These are phyloP conservation scores for Steatornis caripensis DNA, from an alignment of 2,113 vertebrate species.

Conservation along the genomic window DNA sequence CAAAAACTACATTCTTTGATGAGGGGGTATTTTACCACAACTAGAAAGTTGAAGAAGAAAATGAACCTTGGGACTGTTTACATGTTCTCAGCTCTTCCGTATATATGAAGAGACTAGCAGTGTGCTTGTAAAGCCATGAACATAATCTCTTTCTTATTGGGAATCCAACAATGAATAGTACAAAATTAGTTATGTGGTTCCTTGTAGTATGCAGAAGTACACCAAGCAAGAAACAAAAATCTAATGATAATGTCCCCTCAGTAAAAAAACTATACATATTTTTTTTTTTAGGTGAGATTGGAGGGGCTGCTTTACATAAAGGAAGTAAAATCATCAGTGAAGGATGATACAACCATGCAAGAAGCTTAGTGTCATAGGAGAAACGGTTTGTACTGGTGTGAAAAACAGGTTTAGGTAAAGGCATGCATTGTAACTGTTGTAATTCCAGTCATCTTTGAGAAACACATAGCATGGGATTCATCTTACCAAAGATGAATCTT, in stretches of 20 bases:
- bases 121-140: accelerated
- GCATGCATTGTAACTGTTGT: not conserved
- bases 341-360: not conserved
- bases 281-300: not conserved
- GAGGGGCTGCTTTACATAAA: not conserved
- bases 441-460: not conserved
- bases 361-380: not conserved
- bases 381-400: not conserved
- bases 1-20: not conserved
- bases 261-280: not conserved
- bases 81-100: not conserved
- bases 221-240: not conserved
- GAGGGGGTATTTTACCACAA: not conserved
- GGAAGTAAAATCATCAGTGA: not conserved
- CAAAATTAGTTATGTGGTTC: not conserved
- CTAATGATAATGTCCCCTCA: not conserved
- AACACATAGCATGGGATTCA: not conserved
- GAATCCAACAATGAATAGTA: not conserved
- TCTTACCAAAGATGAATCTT: not conserved
- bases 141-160: not conserved
- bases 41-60: not conserved
- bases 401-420: not conserved
- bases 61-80: not conserved
- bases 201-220: not conserved
- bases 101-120: not conserved